These are phyloP conservation scores for Abscondita cerata DNA, from an alignment of 2,888 invertebrate species.

Conservation along the genomic window DNA sequence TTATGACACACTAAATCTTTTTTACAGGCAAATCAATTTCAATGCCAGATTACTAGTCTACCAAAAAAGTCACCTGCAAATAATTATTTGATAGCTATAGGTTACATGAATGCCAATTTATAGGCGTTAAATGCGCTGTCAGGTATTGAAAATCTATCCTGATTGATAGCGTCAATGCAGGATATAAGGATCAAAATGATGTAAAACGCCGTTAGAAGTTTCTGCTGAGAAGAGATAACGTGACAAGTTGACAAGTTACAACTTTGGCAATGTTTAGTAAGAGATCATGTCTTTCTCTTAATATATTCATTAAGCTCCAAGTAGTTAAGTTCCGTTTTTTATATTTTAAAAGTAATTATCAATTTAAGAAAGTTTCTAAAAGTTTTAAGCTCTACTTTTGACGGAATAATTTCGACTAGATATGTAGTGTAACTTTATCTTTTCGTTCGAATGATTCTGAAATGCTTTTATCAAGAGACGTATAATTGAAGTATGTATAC, in stretches of 20 bases:
- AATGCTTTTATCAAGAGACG: too few relatives aligned
- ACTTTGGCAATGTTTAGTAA: constrained; percentile 25
- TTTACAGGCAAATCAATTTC: constrained; percentile 30
- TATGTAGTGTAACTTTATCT: too few relatives aligned
- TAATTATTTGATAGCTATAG: constrained; percentile 29
- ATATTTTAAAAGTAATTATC: not conserved
- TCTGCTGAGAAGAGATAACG: constrained; percentile 32
- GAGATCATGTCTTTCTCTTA: constrained; percentile 9
- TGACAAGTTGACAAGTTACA: constrained; percentile 31
- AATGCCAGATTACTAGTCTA: constrained; percentile 21
- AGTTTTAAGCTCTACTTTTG: not conserved
- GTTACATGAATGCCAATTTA: constrained; percentile 32
- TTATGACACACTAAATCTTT: constrained; percentile 22
- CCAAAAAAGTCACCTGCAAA: constrained; percentile 28
- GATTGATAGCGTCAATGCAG: constrained; percentile 34
- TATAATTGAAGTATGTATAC: too few relatives aligned
- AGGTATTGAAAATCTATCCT: constrained; percentile 34
- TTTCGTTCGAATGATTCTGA: too few relatives aligned
- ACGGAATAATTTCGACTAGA: too few relatives aligned
- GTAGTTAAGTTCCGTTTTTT: not conserved
- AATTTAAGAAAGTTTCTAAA: not conserved
- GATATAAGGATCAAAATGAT: constrained; percentile 33
- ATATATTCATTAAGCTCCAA: constrained; percentile 2
- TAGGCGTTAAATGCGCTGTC: constrained; percentile 33
- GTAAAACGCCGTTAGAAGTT: constrained; percentile 29